Base-by-base conservation (phyloP, 2,888 invertebrate genomes). In the Strigamia crassipes region DNA sequence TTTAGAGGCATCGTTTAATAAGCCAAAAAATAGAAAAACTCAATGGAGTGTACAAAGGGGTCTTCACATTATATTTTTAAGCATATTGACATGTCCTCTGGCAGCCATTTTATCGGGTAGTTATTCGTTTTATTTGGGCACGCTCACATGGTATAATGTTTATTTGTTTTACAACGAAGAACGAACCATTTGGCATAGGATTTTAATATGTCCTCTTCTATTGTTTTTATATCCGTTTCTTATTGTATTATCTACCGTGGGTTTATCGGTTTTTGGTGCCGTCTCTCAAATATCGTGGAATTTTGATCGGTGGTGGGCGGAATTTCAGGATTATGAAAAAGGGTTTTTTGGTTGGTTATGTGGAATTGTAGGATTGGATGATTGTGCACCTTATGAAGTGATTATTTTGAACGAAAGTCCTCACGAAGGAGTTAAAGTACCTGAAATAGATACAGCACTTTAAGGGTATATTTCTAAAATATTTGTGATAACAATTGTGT, bases 301-400 rank as follows among this genome's bases (percentile, higher is more conserved):
- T 85, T 91, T 91, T 83, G 90, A 90, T 42, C 91, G 91, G 84
- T 94, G 93, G 93, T 89, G 91, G 86, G 91, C 91, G 85, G 92
- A 93, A 88, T 91, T 93, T 2, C 90, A 91, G 82, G 93, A 94
- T 87, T 91, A 92, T 86, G 94, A 94, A 85, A 94, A 94, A 87
- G 93, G 93, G 0, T 93, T 93, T 88, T 94, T 92, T 85, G 93
- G 93, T 8, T 93, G 93, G 93, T 88, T 93, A 21, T 94, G 93
- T 86, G 91, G 91, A 82, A 89, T 90, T 61, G 85, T 93, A 46
- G 90, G 90, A 83, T 88, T 93, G 85, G 92, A 93, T 18, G 92
- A 93, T 85, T 94, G 93, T 86, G 91, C 93, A 84, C 93, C 93
- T 0, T 94, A 94, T 87, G 93, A 93, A 86, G 92, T 92, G 82